These are phyloP conservation scores for Actinemys pallida DNA, from an alignment of 2,113 vertebrate species.

Conservation along the genomic window DNA sequence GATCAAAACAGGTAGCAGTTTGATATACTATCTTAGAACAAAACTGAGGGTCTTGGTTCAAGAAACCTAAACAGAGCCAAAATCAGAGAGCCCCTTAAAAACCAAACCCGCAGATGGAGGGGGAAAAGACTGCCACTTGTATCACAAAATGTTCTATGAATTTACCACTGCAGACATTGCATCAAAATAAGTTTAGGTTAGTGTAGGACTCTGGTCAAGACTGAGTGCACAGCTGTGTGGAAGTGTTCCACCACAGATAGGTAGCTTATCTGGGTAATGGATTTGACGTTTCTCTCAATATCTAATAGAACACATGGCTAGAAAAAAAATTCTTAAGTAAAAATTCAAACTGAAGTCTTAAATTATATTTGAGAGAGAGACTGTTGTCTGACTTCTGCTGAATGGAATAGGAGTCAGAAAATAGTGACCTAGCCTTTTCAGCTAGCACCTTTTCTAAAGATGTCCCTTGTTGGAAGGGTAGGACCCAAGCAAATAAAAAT, in stretches of 20 bases:
- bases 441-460: not conserved
- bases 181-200: not conserved
- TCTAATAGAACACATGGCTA: not conserved
- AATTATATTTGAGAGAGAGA: not conserved
- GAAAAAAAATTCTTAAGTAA: not conserved
- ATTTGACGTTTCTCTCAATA: not conserved
- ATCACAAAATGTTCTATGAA: not conserved
- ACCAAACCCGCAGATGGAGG: not conserved
- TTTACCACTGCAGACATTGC: not conserved
- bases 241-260: not conserved
- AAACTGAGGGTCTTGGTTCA: not conserved
- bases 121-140: not conserved
- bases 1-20: not conserved
- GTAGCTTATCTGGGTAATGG: not conserved
- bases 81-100: not conserved
- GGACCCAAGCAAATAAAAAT: not conserved
- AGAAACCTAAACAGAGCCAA: not conserved
- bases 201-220: not conserved
- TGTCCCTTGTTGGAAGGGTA: not conserved
- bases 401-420: not conserved
- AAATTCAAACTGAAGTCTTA: not conserved
- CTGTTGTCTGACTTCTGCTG: not conserved
- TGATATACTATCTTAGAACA: not conserved
- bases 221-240: not conserved
- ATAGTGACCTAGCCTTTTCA: not conserved